Base-by-base conservation (phyloP, 2,113 vertebrate genomes). In the Rhineura floridana region DNA sequence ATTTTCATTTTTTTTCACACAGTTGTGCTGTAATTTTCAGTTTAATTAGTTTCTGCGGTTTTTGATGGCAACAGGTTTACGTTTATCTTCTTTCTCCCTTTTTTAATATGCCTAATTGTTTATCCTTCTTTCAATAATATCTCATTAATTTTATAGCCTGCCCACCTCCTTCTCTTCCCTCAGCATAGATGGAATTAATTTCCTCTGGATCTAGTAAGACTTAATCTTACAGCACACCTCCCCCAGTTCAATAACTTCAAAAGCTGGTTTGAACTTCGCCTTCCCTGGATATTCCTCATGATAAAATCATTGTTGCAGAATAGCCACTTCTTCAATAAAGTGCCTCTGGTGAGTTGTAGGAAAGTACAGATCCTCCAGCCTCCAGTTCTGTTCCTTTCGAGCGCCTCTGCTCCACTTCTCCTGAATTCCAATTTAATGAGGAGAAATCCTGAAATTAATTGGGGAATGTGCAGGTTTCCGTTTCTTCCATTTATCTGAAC, bases 131-230 rank as follows among this genome's bases (percentile, higher is more conserved):
- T 94, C 91, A 75, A 91, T 93, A 89, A 91, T 94, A 96, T 97
- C 96, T 97, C 96, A 95, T 97, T 97, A 97, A 96, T 95, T 96
- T 96, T 95, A 96, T 95, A 94, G 95, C 91, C 95, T 87, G 93
- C 92, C 91, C 52, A 95, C 52, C 46, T 23, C n/a, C 36, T 48
- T n/a, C 39, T 17, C 50, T 55, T 52, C 4, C 95, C 93, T 90
- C 30, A 92, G 90, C 92, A 91, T 76, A 94, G 92, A 80, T 90
- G 36, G 95, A 93, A 96, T 95, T 93, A 95, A 96, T 95, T 95
- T 91, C 89, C 88, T 93, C 36, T 1, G 73, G 89, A 46, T 87
- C 90, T 90, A 62, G 90, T 72, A 90, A 86, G 39, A 81, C 63
- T 77, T 55, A 80, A 63, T 86, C 73, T 90, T 82, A 8, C 84